A percentile compares a stretch with the other conserved stretches of the same genome.
These are phyloP conservation scores for Nannobrachium achirus DNA, from an alignment of 2,113 vertebrate genomes.

Conservation along the genomic window DNA sequence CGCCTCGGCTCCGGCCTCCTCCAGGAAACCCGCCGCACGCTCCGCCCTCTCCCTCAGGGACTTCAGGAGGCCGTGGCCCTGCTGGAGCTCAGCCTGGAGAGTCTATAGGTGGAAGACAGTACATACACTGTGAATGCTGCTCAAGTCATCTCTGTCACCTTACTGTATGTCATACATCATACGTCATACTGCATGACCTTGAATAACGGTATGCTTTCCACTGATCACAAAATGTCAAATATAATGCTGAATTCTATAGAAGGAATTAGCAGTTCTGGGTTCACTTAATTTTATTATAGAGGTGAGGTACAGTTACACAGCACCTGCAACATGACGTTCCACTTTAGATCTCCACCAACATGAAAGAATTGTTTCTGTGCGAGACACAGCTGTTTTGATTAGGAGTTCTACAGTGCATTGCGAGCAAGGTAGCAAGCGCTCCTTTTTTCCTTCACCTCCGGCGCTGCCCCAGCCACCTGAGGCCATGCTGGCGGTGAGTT, in stretches of 20 bases:
- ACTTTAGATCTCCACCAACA: background rate
- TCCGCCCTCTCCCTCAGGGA: constrained; percentile 89
- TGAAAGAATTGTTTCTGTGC: background rate
- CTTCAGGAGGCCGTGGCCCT: constrained; percentile 90
- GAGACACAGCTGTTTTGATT: constrained; percentile 6
- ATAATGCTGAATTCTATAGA: background rate
- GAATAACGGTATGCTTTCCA: background rate
- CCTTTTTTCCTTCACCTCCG: constrained; percentile 59
- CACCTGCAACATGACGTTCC: background rate
- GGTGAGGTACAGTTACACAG: no score
- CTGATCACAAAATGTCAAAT: background rate
- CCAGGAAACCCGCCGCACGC: constrained; percentile 83
- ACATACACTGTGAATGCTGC: no score
- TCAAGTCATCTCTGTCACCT: no score
- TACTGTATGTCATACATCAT: constrained; percentile 2
- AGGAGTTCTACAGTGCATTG: constrained; percentile 29
- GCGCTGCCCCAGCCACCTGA: constrained; percentile 18
- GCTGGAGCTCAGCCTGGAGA: constrained; percentile 87
- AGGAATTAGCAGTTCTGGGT: no score
- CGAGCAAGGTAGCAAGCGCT: constrained; percentile 20
- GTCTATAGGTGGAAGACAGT: constrained; percentile 46
- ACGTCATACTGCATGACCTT: background rate
- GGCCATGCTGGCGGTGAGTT: constrained; percentile 29
- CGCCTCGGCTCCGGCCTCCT: constrained; percentile 80
- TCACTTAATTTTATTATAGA: no score